phyloP scores from a whole-genome alignment of 2,888 invertebrate species.

The Penaeus monodon region DNA sequence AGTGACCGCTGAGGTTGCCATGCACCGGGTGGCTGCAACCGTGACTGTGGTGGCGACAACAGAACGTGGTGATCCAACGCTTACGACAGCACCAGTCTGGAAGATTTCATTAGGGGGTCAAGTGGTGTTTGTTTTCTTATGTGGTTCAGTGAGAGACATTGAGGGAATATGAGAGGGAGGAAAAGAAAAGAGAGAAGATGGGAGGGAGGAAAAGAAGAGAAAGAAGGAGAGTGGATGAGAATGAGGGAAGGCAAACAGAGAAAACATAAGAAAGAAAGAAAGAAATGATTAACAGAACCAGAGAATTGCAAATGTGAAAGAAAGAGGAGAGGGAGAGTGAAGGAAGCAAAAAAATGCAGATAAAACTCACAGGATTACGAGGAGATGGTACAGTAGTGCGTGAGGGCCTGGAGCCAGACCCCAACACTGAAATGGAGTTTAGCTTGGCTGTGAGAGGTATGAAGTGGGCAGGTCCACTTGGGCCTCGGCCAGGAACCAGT shows the following conservation, averaged over 20 bases:
- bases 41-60: slow-evolving; percentile 29
- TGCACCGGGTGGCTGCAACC: slow-evolving; percentile 5
- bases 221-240: too few relatives aligned
- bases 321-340: too few relatives aligned
- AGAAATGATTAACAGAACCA: too few relatives aligned
- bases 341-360: background rate
- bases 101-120: background rate
- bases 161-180: too few relatives aligned
- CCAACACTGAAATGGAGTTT: slow-evolving; percentile 44
- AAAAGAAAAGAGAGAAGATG: too few relatives aligned
- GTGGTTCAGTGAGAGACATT: too few relatives aligned
- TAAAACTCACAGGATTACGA: background rate
- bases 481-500: slow-evolving; percentile 38
- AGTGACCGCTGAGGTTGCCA: slow-evolving; percentile 6
- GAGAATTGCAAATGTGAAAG: too few relatives aligned
- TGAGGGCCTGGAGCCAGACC: slow-evolving; percentile 34
- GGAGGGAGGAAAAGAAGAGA: too few relatives aligned
- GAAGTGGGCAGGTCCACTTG: slow-evolving; percentile 38
- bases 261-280: too few relatives aligned
- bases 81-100: slow-evolving; percentile 34
- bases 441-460: slow-evolving; percentile 51
- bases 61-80: slow-evolving; percentile 23
- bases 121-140: too few relatives aligned
- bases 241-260: too few relatives aligned
- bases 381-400: slow-evolving; percentile 30